phyloP scores from a whole-genome alignment of 2,797 vertebrate species.

The Sarcophilus harrisii region DNA sequence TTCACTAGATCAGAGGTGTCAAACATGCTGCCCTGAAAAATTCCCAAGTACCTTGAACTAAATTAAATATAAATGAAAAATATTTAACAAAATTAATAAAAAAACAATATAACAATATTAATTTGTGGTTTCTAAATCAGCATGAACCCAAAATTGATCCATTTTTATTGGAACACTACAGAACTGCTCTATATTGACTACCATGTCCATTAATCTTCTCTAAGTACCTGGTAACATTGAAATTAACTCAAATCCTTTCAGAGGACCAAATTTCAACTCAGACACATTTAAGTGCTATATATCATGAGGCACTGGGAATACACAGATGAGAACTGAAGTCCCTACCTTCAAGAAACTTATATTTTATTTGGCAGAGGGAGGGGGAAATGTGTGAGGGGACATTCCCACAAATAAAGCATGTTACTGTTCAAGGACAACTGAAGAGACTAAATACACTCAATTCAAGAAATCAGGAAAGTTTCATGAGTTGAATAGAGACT shows the following conservation, averaged over 20 bases:
- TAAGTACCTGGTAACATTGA: neutral
- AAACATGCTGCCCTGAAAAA: neutral
- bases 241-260: neutral
- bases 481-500: neutral
- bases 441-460: neutral
- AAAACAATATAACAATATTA: neutral
- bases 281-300: neutral
- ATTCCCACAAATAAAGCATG: neutral
- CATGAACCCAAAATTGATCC: neutral
- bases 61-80: neutral
- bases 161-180: neutral
- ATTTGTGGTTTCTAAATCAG: neutral
- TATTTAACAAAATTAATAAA: neutral
- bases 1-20: neutral
- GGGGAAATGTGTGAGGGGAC: neutral
- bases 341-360: neutral
- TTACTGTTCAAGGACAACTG: neutral
- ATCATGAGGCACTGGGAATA: neutral
- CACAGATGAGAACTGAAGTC: neutral
- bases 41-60: neutral
- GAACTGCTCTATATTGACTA: neutral
- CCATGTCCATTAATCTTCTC: neutral
- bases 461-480: neutral
- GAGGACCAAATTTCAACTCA: neutral
- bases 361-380: neutral